These are phyloP conservation scores for Cheilosia vulpina DNA, from an alignment of 2,888 invertebrate genomes.

Conservation along the genomic window DNA sequence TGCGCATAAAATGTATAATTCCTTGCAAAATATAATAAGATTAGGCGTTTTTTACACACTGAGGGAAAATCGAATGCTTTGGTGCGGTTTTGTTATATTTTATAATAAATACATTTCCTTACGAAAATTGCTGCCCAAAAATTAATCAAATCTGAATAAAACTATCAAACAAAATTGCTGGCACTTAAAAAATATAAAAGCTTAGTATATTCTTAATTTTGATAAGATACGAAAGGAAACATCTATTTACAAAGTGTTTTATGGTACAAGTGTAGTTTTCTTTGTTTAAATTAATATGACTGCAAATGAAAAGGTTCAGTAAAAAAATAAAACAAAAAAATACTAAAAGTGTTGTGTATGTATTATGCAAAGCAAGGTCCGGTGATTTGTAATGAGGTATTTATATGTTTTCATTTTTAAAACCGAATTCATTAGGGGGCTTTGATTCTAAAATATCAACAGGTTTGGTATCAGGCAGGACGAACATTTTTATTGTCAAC, in stretches of 20 bases:
- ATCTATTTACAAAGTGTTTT: slow-evolving; percentile 29
- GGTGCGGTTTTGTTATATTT: slow-evolving; percentile 35
- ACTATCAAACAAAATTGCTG: slow-evolving; percentile 50
- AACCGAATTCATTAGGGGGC: too few species aligned
- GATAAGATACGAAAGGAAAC: background rate
- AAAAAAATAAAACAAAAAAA: slow-evolving; percentile 3
- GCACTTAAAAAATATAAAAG: slow-evolving; percentile 35
- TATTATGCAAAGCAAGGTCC: slow-evolving; percentile 18
- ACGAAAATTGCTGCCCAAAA: slow-evolving; percentile 69
- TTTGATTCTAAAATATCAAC: too few species aligned
- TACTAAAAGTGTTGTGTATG: background rate
- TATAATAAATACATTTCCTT: slow-evolving; percentile 6
- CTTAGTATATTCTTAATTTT: background rate
- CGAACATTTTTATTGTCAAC: too few species aligned
- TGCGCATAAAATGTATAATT: slow-evolving; percentile 36
- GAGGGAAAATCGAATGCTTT: slow-evolving; percentile 45
- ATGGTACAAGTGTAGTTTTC: background rate
- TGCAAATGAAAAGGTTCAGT: slow-evolving; percentile 2
- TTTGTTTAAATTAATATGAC: slow-evolving; percentile 43
- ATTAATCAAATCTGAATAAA: slow-evolving; percentile 67
- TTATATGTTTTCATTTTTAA: background rate
- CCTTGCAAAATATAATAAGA: slow-evolving; percentile 20
- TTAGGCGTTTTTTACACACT: slow-evolving; percentile 52
- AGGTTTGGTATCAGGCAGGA: too few species aligned
- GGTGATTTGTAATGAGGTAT: background rate